Conservation (phyloP, 2,797 vertebrate species). For the Coreius guichenoti region DNA sequence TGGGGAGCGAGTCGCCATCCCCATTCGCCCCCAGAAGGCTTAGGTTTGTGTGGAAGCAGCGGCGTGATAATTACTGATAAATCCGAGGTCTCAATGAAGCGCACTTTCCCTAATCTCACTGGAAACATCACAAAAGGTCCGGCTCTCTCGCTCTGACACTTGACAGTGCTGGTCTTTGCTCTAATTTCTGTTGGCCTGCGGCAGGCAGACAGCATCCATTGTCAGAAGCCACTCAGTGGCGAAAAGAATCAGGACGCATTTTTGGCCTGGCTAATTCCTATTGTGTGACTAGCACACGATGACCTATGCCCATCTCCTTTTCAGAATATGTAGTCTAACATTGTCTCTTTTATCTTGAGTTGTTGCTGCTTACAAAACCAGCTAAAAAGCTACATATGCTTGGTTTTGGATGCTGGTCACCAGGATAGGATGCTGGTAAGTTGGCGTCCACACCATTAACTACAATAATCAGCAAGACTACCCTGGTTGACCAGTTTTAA, state of each 20-base stretch:
- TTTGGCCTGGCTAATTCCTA: constrained; percentile 45
- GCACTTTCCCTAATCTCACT: constrained; percentile 64
- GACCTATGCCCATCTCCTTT: constrained; percentile 41
- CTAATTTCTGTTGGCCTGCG: constrained; percentile 53
- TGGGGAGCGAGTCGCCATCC: constrained; percentile 17
- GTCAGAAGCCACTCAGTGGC: constrained; percentile 49
- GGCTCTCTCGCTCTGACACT: constrained; percentile 48
- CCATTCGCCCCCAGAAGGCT: constrained; percentile 32
- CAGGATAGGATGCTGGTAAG: not conserved
- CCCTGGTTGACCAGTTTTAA: not conserved
- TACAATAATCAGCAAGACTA: not conserved
- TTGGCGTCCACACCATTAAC: not conserved
- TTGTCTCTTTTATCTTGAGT: constrained; percentile 6
- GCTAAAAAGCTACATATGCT: not conserved
- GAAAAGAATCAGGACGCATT: constrained; percentile 50
- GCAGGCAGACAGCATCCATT: constrained; percentile 52
- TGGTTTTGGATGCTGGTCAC: not conserved
- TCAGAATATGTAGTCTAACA: constrained; percentile 34
- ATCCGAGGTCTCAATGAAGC: constrained; percentile 63
- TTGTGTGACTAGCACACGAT: constrained; percentile 39
- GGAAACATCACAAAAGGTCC: constrained; percentile 60
- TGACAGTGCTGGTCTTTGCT: constrained; percentile 48
- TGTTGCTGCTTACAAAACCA: not conserved
- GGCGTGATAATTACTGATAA: constrained; percentile 65
- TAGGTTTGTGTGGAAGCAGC: constrained; percentile 51